phyloP scores from a whole-genome alignment of 2,888 invertebrate species.

The Mongoloraphidia duomilia region DNA sequence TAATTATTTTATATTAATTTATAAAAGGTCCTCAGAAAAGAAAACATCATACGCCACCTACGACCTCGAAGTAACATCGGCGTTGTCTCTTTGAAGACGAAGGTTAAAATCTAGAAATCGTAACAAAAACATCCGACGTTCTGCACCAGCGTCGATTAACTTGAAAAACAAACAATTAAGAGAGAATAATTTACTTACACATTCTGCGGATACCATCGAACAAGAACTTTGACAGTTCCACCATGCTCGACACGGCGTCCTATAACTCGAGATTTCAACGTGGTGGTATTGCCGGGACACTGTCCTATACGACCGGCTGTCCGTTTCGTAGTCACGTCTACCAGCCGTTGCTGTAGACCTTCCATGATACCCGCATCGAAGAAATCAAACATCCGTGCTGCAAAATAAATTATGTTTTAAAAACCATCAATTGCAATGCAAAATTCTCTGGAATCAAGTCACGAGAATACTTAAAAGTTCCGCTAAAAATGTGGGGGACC shows the following conservation, averaged over 20 bases:
- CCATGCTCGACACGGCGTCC: constrained; percentile 48
- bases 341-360: constrained; percentile 68
- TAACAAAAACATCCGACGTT: too few relatives aligned
- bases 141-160: too few relatives aligned
- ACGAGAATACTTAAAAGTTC: too few relatives aligned
- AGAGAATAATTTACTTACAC: constrained; percentile 50
- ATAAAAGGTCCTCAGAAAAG: too few relatives aligned
- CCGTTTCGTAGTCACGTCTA: constrained; percentile 41
- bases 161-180: background rate
- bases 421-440: too few relatives aligned
- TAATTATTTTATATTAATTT: too few relatives aligned
- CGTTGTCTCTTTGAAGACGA: too few relatives aligned
- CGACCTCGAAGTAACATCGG: too few relatives aligned
- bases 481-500: too few relatives aligned
- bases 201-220: constrained; percentile 72
- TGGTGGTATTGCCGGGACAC: constrained; percentile 49
- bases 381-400: constrained; percentile 88
- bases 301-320: constrained; percentile 47
- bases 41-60: too few relatives aligned
- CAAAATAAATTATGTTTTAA: constrained; percentile 20
- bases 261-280: constrained; percentile 54
- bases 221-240: constrained; percentile 54
- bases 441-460: too few relatives aligned
- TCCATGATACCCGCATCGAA: constrained; percentile 90
- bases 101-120: too few relatives aligned